Base-by-base conservation (phyloP, 2,888 invertebrate species). In the Drosophila nigricruria region DNA sequence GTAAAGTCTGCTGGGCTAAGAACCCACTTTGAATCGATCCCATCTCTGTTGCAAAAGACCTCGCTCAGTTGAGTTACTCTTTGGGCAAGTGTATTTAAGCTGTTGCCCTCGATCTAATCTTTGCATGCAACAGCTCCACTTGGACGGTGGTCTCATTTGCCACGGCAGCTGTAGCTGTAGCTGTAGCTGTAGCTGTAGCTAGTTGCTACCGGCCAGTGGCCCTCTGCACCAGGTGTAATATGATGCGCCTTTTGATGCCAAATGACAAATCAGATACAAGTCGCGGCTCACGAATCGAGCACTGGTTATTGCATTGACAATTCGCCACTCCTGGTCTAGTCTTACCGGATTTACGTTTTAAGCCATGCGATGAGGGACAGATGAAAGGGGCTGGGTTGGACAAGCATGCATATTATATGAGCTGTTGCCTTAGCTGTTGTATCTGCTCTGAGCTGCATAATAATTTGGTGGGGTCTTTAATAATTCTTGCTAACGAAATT, bases 181-280 rank as follows among this genome's bases (percentile, higher is more conserved):
- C 49, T 30, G 8, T 30, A 34, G 18, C 58, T 27, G 30, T 1
- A 34, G 18, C 58, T 12, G 42, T 43, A 30, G n/a, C 58, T 32
- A 47, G 10, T n/a, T 49, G 47, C 47, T 49, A 30, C 47, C 32
- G 32, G 10, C 49, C 20, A 27, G 57, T 49, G 54, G 25, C 23
- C 30, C 58, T 16, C 18, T 32, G 42, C 38, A 62, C 87, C 77
- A 80, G 67, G 79, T 85, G 89, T 86, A 88, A 88, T 68, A 77
- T 61, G 87, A 82, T 69, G 70, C 79, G 45, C 34, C 60, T 73
- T 79, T 73, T 80, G 79, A 73, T 73, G 82, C 52, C 62, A 75
- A 82, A 86, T 82, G 82, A 82, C 82, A 82, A 88, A 82, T 88
- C 82, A 86, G 82, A 88, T 82, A 88, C 86, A 88, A 86, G 83